These are phyloP conservation scores for Pseudochirops cupreus DNA, from an alignment of 2,797 vertebrate species.

Conservation along the genomic window DNA sequence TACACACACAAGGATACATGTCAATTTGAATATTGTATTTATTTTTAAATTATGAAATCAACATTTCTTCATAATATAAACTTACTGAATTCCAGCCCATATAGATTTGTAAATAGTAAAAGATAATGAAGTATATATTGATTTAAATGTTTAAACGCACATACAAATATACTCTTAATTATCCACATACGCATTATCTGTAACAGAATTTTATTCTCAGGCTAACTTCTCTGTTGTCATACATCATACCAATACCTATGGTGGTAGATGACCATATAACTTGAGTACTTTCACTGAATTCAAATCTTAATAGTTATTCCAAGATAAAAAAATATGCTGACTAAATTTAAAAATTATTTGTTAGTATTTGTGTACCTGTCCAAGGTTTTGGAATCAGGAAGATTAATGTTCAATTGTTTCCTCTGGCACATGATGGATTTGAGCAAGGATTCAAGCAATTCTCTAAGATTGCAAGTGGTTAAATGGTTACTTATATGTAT, in stretches of 20 bases:
- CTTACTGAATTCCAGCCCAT: slow-evolving; percentile 33
- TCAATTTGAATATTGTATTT: slow-evolving; percentile 48
- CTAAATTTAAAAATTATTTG: neutral
- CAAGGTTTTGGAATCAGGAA: neutral
- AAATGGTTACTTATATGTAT: neutral
- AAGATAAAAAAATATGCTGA: neutral
- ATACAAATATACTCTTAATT: neutral
- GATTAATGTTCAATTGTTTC: neutral
- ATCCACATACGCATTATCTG: neutral
- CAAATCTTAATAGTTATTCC: neutral
- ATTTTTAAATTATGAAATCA: slow-evolving; percentile 52
- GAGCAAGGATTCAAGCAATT: neutral
- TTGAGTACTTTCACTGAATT: neutral
- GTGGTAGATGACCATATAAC: neutral
- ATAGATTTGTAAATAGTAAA: neutral
- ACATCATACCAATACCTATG: neutral
- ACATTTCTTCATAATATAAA: slow-evolving; percentile 62
- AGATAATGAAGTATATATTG: neutral
- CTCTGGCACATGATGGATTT: neutral
- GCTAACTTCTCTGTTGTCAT: neutral
- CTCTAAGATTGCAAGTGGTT: neutral
- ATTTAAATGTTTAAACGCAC: neutral
- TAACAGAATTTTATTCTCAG: neutral
- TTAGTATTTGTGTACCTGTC: neutral
- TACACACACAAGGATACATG: neutral